Base-by-base conservation (phyloP, 2,797 vertebrate genomes). In the Phalanger gymnotis region DNA sequence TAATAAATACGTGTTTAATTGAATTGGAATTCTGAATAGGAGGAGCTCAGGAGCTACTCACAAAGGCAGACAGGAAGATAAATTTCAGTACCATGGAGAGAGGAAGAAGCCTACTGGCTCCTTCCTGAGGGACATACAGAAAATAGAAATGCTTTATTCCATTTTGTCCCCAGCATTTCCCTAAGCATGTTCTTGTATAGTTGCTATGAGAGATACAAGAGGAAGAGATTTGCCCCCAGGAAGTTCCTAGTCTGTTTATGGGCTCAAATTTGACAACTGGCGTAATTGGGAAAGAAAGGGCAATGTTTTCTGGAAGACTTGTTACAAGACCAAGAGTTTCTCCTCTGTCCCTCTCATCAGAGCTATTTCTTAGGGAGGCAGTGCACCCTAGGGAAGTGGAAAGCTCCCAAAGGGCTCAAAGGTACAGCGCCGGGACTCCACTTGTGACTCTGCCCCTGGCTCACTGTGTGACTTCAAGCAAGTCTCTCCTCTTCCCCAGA, bases 381-480 rank as follows among this genome's bases (percentile, higher is more conserved):
- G 9, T 47, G n/a, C 22, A 87, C 34, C 5, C 22, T 66, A 66
- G 61, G 34, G 61, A 73, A 34, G 11, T 34, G 58, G 58, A 61
- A 31, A 61, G 31, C 31, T 61, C 58, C 58, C 58, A 31, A 34
- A 11, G 40, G 73, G 40, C 40, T 87, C 73, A 87, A 87, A 87
- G 22, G 40, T 22, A 47, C 73, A 81, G 25, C 19, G 5, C 19
- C 10, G 40, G 40, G 22, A 27, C 40, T 47, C 22, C 9, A 27
- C 22, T 25, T 47, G 34, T 47, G 73, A 25, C 73, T 73, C 34
- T 73, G 54, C 52, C n/a, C 5, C 47, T 56, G 95, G 19, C 52
- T 97, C 58, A 94, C 52, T 90, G 4, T n/a, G 53, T 12, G 94
- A 14, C 94, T 81, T 30, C 91, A 53, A 52, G 16, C 54, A 47